Evolutionary conservation across 2,113 vertebrate genomes (phyloP).

Genomic region (Gopherus evgoodei): DNA sequence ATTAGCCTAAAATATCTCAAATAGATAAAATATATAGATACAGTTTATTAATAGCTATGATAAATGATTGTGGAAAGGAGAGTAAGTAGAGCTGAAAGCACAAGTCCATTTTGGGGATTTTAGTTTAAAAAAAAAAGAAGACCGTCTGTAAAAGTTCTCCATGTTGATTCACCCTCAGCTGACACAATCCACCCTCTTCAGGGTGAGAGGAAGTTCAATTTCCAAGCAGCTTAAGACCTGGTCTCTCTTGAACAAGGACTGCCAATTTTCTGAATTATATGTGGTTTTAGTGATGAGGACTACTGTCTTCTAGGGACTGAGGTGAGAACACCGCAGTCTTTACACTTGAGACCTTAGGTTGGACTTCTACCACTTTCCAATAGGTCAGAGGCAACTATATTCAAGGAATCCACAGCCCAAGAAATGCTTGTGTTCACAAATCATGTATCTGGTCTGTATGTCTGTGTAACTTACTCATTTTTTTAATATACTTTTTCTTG

Average conservation of each 20-base stretch:
- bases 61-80: slow-evolving; percentile 45
- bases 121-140: background rate
- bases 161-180: slow-evolving; percentile 22
- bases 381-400: slow-evolving; percentile 14
- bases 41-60: slow-evolving; percentile 12
- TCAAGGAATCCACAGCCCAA: background rate
- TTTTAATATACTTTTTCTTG: background rate
- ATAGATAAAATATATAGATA: background rate
- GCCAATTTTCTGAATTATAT: slow-evolving; percentile 46
- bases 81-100: background rate
- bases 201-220: slow-evolving; percentile 68
- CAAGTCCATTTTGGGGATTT: background rate
- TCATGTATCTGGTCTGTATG: background rate
- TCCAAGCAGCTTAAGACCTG: slow-evolving; percentile 42
- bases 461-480: slow-evolving; percentile 11
- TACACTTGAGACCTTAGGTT: slow-evolving; percentile 21
- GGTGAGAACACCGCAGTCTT: slow-evolving; percentile 50
- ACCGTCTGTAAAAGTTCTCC: background rate
- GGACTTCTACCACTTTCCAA: slow-evolving; percentile 13
- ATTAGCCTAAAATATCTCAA: background rate
- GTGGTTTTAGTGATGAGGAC: slow-evolving; percentile 48
- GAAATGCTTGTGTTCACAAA: background rate
- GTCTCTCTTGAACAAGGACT: slow-evolving; percentile 16
- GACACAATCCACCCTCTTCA: background rate
- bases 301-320: slow-evolving; percentile 57